A percentile compares a stretch with the other conserved stretches of the same genome.
phyloP scores from a whole-genome alignment of 2,888 invertebrate species.

The Tetrapedia diversipes region DNA sequence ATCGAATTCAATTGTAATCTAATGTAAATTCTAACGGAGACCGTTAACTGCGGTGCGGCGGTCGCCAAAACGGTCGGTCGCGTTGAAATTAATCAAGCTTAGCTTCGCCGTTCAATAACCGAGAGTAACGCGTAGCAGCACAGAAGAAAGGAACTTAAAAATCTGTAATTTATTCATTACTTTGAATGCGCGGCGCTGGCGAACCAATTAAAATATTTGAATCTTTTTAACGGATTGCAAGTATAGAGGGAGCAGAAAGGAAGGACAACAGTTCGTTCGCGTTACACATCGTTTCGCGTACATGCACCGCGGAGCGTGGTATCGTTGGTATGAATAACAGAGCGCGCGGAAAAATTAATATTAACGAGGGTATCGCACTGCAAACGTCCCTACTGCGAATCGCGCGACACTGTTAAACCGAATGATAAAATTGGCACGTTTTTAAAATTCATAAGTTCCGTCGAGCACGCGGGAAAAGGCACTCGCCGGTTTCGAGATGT shows the following conservation, averaged over 20 bases:
- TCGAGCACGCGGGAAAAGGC: constrained; percentile 9
- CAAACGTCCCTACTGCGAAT: constrained; percentile 20
- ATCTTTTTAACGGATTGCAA: constrained; percentile 2
- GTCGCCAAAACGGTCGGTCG: background rate
- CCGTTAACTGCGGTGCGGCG: constrained; percentile 17
- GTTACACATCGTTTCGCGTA: background rate
- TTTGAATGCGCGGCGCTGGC: no score
- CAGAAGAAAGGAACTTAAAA: no score
- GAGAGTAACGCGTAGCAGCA: no score
- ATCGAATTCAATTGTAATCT: constrained; percentile 56
- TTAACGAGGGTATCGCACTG: no score
- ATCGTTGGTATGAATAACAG: constrained; percentile 28
- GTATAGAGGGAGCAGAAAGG: background rate
- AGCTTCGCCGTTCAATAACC: background rate
- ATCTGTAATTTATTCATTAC: no score
- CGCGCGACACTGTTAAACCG: constrained; percentile 17
- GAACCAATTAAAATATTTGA: constrained; percentile 16
- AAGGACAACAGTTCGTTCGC: background rate
- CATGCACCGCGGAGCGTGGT: background rate
- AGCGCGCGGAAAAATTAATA: constrained; percentile 40
- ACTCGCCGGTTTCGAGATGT: constrained; percentile 2
- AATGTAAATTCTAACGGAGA: constrained; percentile 42
- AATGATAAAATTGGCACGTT: constrained; percentile 34
- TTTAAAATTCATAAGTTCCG: constrained; percentile 48
- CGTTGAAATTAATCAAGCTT: constrained; percentile 21